Percentiles rank a stretch among this genome's conserved stretches.
These are phyloP conservation scores for Ephialtes manifestator DNA, from an alignment of 2,888 invertebrate genomes.

Conservation along the genomic window DNA sequence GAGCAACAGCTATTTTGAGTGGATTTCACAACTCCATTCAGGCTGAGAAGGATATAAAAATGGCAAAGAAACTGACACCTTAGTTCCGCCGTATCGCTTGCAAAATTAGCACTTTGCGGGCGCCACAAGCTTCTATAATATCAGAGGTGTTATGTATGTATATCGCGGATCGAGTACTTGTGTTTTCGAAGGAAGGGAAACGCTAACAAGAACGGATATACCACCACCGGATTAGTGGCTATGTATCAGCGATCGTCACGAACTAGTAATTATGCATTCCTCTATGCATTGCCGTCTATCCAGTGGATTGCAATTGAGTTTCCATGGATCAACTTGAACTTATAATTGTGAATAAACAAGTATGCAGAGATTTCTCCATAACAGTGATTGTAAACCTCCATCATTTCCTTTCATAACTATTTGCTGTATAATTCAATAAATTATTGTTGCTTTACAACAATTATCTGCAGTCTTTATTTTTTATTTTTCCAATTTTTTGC, in stretches of 20 bases:
- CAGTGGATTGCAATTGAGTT: not conserved
- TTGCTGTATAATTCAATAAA: no score
- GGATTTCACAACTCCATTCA: not conserved
- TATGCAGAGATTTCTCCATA: not conserved
- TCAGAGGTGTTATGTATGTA: not conserved
- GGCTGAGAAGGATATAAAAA: not conserved
- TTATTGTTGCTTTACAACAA: no score
- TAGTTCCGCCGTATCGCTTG: not conserved
- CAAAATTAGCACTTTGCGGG: not conserved
- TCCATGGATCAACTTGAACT: not conserved
- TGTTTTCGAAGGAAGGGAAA: constrained; percentile 39
- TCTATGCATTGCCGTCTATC: constrained; percentile 6
- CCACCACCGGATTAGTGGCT: constrained; percentile 51
- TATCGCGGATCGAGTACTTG: not conserved
- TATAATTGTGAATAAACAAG: not conserved
- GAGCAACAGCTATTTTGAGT: not conserved
- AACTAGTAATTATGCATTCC: constrained; percentile 57
- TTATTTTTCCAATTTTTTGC: no score
- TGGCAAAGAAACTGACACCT: not conserved
- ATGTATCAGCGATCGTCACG: constrained; percentile 45
- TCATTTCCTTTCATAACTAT: no score
- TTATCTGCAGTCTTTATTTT: no score
- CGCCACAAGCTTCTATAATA: not conserved
- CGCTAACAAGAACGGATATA: constrained; percentile 55
- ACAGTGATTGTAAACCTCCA: not conserved